These are phyloP conservation scores for Rutilus rutilus DNA, from an alignment of 2,113 vertebrate species.

Conservation along the genomic window DNA sequence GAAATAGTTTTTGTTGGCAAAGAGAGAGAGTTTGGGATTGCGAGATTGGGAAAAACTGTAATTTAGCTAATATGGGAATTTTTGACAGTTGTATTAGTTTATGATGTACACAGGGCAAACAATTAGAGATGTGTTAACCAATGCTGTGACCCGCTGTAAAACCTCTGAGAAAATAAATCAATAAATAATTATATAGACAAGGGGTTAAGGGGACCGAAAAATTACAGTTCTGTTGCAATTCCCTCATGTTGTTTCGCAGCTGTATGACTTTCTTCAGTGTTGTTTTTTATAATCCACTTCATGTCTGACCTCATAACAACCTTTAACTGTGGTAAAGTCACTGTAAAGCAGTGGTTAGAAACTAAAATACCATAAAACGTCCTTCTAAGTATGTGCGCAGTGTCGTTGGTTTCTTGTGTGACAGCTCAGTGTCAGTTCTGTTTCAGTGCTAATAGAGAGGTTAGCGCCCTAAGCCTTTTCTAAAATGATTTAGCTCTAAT, in stretches of 20 bases:
- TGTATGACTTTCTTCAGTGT: background rate
- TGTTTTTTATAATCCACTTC: background rate
- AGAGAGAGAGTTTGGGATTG: background rate
- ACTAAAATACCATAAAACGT: background rate
- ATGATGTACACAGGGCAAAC: background rate
- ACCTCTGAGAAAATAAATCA: background rate
- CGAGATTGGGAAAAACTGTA: background rate
- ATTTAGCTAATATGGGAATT: background rate
- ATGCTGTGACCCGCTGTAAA: background rate
- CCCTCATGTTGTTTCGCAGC: background rate
- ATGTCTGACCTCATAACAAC: background rate
- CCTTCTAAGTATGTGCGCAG: background rate
- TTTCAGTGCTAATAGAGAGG: conserved; percentile 20
- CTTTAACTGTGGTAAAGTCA: background rate
- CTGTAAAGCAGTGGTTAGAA: background rate
- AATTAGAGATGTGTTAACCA: conserved; percentile 8
- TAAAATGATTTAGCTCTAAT: conserved; percentile 34
- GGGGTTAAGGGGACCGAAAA: background rate
- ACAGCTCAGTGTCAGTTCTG: background rate
- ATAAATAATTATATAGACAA: conserved; percentile 8
- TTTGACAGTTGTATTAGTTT: background rate
- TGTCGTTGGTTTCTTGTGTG: background rate
- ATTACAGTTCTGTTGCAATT: background rate
- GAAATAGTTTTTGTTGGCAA: background rate
- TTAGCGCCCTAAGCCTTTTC: conserved; percentile 16